phyloP scores from a whole-genome alignment of 2,113 vertebrate species.

The Rostratula benghalensis region DNA sequence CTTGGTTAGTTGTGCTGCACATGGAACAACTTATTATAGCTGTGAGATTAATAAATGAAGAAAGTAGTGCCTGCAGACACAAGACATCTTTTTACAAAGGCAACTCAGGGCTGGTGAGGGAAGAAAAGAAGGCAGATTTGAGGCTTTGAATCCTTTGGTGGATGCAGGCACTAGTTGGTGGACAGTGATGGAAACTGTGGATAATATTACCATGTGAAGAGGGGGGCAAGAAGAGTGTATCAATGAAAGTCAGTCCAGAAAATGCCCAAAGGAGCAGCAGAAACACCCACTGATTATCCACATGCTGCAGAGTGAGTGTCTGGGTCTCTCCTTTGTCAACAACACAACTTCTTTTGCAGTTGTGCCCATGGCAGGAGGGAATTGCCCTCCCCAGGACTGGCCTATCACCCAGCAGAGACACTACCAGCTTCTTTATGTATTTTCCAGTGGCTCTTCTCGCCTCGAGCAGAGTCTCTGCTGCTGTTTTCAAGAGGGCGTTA shows the following conservation, averaged over 20 bases:
- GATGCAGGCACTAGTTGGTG: neutral
- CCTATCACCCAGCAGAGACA: neutral
- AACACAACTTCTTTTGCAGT: neutral
- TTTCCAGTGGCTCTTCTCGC: neutral
- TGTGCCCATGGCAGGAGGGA: neutral
- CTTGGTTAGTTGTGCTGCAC: neutral
- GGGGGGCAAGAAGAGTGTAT: neutral
- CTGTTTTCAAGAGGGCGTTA: neutral
- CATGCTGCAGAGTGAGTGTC: accelerated
- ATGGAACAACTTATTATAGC: neutral
- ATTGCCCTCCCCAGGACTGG: neutral
- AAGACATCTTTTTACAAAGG: neutral
- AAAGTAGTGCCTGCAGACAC: neutral
- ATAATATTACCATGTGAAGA: neutral
- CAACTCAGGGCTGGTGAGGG: neutral
- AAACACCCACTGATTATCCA: neutral
- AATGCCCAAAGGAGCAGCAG: neutral
- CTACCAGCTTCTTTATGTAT: neutral
- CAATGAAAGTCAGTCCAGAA: neutral
- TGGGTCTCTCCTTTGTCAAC: neutral
- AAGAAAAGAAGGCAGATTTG: neutral
- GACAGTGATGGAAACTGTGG: neutral
- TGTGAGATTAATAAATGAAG: neutral
- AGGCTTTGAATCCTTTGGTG: neutral
- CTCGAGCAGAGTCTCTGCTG: neutral